Conservation (phyloP, 2,888 invertebrate genomes). For the Thumatha senex region DNA sequence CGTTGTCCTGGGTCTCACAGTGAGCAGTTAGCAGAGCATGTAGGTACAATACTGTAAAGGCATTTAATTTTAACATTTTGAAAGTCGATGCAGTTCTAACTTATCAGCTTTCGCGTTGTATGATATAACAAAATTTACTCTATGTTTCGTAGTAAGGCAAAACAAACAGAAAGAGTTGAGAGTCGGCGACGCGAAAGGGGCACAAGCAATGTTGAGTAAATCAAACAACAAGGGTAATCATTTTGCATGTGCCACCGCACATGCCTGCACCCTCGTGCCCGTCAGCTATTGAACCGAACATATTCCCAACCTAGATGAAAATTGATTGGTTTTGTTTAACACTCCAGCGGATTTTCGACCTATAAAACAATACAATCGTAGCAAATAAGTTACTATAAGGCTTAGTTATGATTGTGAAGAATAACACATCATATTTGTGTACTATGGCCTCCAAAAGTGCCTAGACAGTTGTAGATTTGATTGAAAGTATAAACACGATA, state of each 20-base stretch:
- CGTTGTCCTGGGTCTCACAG: no score
- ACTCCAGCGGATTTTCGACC: slow-evolving; percentile 2
- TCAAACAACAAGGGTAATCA: slow-evolving; percentile 71
- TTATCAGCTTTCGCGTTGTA: no score
- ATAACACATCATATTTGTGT: no score
- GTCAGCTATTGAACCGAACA: slow-evolving; percentile 46
- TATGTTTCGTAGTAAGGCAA: slow-evolving; percentile 15
- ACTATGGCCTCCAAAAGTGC: no score
- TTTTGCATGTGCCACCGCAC: slow-evolving; percentile 51
- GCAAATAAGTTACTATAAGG: not conserved
- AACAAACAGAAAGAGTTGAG: slow-evolving; percentile 35
- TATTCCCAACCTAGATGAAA: slow-evolving; percentile 32
- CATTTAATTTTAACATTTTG: no score
- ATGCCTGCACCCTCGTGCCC: slow-evolving; percentile 28
- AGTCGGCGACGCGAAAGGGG: slow-evolving; percentile 52
- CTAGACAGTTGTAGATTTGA: no score
- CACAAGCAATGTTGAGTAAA: slow-evolving; percentile 56
- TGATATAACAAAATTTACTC: no score
- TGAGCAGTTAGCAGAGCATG: no score
- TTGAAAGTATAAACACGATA: no score
- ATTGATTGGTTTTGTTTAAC: slow-evolving; percentile 31
- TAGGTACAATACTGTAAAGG: no score
- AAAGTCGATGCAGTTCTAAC: no score
- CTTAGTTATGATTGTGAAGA: no score
- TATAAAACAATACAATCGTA: not conserved